Evolutionary conservation across 2,797 vertebrate species (phyloP), one percentile per base, ranked within the genome.

Genomic region (Meriones psammophilus): DNA sequence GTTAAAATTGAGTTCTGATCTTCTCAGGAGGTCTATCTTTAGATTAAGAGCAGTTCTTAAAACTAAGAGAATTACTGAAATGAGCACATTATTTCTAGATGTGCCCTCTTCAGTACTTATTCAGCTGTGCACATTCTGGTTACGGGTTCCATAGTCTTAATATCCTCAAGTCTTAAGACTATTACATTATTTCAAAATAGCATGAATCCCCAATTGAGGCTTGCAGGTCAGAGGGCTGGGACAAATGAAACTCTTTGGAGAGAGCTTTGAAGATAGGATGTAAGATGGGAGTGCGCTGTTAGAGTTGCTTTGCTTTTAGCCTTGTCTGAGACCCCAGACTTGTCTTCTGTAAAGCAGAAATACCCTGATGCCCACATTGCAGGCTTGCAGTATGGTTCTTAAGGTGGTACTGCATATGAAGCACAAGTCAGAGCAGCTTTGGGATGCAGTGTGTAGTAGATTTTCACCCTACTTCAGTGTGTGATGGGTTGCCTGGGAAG

Each of bases 1-100:
- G 6, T 92, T 91, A 66, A 96, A 96, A 92, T 58, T 81, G 76
- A 95, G 56, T 74, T 84, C 7, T 60, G 73, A 28, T 94, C 36
- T 66, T 94, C 88, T 81, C 54, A 78, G 0, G 0, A 33, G 24
- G 30, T 81, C 18, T 89, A 0, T 88, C 73, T 94, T 88, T 69
- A 88, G 56, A 30, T 93, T 77, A 71, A 96, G 33, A 83, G 12
- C 54, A 94, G 60, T 91, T 96, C 94, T 77, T 87, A 85, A 88
- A 88, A 42, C 80, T 77, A 85, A 93, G 54, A 91, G n/a, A 90
- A 89, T 89, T 62, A 58, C 22, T 89, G 79, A 95, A 85, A 69
- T 91, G 42, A 95, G 9, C 88, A 69, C 22, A 42, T 78, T 92
- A 22, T 94, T 95, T 95, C 66, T 95, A 58, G 58, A 71, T 96